Conservation (phyloP, 2,888 invertebrate genomes). For the Vandiemenella viatica region DNA sequence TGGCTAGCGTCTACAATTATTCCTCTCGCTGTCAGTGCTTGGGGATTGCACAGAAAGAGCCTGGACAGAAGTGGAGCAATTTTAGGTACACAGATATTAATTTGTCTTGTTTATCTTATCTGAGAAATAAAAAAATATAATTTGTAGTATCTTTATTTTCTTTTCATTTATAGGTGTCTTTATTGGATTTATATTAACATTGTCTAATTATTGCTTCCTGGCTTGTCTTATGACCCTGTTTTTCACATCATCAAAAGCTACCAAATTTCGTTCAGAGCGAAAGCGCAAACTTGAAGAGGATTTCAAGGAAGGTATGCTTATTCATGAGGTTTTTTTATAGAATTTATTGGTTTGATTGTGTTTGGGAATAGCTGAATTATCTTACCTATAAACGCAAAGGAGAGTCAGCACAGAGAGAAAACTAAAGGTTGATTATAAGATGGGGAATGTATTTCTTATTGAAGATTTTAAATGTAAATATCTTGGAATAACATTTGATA, state of each 20-base stretch:
- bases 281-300: slow-evolving; percentile 59
- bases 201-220: slow-evolving; percentile 63
- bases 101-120: neutral
- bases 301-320: slow-evolving; percentile 54
- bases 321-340: too few relatives aligned
- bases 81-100: slow-evolving; percentile 31
- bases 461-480: too few relatives aligned
- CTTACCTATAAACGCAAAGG: too few relatives aligned
- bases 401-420: too few relatives aligned
- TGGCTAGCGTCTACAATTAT: slow-evolving; percentile 48
- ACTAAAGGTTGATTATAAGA: too few relatives aligned
- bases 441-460: too few relatives aligned
- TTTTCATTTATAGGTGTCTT: slow-evolving; percentile 36
- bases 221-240: slow-evolving; percentile 61
- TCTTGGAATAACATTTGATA: too few relatives aligned
- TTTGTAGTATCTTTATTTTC: neutral
- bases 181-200: slow-evolving; percentile 59
- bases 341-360: too few relatives aligned
- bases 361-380: too few relatives aligned
- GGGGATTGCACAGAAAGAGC: slow-evolving; percentile 52
- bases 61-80: slow-evolving; percentile 55
- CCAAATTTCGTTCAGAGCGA: slow-evolving; percentile 50
- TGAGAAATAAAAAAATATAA: neutral
- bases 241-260: slow-evolving; percentile 62
- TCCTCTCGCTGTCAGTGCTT: slow-evolving; percentile 47